Base-by-base conservation (phyloP, 30 jellyfish, hydroid and myxozoan species). In the Cassiopea xamachana region DNA sequence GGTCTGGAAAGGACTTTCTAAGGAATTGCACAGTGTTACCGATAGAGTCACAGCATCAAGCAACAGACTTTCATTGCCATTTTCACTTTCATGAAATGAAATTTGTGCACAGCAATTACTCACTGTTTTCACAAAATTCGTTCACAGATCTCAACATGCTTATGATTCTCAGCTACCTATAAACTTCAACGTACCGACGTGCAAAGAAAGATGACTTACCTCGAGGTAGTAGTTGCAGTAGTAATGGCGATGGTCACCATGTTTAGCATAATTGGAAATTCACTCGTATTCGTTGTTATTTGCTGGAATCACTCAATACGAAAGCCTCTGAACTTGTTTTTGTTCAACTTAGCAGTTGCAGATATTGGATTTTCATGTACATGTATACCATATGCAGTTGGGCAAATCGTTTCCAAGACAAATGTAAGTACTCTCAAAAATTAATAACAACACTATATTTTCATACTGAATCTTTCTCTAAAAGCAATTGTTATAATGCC, bases 311-410 rank as follows among this genome's bases (percentile, higher is more conserved):
- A 62, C 1, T 91, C 97, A 60, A 1, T 85, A 7, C 69, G 79
- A 45, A 85, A 77, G 60, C 97, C 97, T 15, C 89, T 91, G 72
- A 92, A 87, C 81, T 49, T 92, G 48, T 92, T 92, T 80, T 84
- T 92, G 48, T 74, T 86, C 12, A 92, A 92, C 68, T 83, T 92
- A 83, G 98, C 98, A 15, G 15, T 86, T 10, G 98, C 98, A 4
- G 98, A 92, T 75, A 43, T 92, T 61, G 95, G 95, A 5, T 43
- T 86, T 81, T 90, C 83, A 1, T 92, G 93, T 87, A 92, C 98
- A 6, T 92, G 98, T 48, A 77, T 92, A 27, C 98, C 98, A 3
- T 83, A 84, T 51, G 98, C 98, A 2, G 80, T 86, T 10, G 93
- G 91, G 1, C 84, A 74, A 61, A 61, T 91, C 43, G 81, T 55